phyloP scores from a whole-genome alignment of 2,797 vertebrate species.

The Acomys russatus region DNA sequence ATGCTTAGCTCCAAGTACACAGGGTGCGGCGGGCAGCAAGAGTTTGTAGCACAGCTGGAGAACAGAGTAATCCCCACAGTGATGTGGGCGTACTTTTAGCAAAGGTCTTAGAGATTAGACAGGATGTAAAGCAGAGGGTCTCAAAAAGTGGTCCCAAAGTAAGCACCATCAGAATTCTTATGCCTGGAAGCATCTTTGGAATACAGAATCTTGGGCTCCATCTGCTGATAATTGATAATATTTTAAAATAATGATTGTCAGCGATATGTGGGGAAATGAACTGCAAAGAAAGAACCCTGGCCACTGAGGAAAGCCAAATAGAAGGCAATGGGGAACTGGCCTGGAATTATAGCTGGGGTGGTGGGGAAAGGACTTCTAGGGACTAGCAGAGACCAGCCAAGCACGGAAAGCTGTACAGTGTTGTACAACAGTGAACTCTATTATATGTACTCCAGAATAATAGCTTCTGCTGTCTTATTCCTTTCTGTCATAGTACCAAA shows the following conservation, averaged over 20 bases:
- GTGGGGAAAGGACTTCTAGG: not conserved
- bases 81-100: not conserved
- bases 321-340: not conserved
- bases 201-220: not conserved
- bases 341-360: not conserved
- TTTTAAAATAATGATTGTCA: not conserved
- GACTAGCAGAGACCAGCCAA: not conserved
- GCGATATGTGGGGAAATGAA: not conserved
- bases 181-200: not conserved
- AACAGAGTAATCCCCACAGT: not conserved
- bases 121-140: too few relatives aligned
- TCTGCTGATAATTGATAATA: not conserved
- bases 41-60: not conserved
- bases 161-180: not conserved
- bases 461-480: slow-evolving; percentile 58
- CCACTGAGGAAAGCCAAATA: not conserved
- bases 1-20: not conserved
- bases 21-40: not conserved
- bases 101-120: not conserved
- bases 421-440: not conserved
- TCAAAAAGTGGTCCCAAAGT: not conserved
- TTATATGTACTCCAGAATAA: not conserved
- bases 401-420: slow-evolving; percentile 8
- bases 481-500: slow-evolving; percentile 93
- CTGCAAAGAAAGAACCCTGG: not conserved